Evolutionary conservation across 1,140 invertebrate species (phyloP), one percentile per base, ranked within the genome.

Genomic region (Papilio glaucus): DNA sequence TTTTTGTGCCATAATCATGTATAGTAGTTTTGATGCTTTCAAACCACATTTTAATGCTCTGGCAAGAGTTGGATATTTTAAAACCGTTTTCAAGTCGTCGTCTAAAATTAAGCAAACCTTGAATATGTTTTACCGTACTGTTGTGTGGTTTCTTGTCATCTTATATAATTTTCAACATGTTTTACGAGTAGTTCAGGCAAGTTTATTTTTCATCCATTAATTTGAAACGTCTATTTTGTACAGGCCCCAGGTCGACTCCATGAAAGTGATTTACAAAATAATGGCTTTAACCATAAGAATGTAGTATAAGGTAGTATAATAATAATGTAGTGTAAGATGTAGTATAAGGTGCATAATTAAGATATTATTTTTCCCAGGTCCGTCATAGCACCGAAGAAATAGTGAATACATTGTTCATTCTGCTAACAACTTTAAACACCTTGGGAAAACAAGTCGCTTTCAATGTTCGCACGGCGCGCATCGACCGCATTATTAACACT

Each of bases 401-500:
- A 37, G 83, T 89, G 69, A 82, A 85, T 69, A 88, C 81, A 7
- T 75, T 91, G 45, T 91, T 89, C 76, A 85, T 91, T 26, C 76
- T 91, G 61, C 74, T 91, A 41, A 89, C 85, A 1, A 87, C 86
- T 24, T 63, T 91, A 18, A 89, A 86, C 72, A 79, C 85, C 4
- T 73, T 91, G 26, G 84, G 80, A 9, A 91, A 91, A 72, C 86
- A 91, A 72, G 33, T 79, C 4, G 77, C 86, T 0, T 86, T 88
- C 69, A 86, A 88, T 65, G 7, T 79, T 0, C 80, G 83, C 12
- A 74, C 70, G 0, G 18, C 41, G 15, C 84, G 87, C 8, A 75
- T 90, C 37, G 82, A 87, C 67, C 62, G 74, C 6, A 75, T 90
- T 38, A 79, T 90, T 38, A 21, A 53, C 8, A 73, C 77, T 12